Percentiles rank a stretch among this genome's conserved stretches.
Evolutionary conservation across 1,140 invertebrate genomes (phyloP).

Genomic region (Chlorops oryzae): DNA sequence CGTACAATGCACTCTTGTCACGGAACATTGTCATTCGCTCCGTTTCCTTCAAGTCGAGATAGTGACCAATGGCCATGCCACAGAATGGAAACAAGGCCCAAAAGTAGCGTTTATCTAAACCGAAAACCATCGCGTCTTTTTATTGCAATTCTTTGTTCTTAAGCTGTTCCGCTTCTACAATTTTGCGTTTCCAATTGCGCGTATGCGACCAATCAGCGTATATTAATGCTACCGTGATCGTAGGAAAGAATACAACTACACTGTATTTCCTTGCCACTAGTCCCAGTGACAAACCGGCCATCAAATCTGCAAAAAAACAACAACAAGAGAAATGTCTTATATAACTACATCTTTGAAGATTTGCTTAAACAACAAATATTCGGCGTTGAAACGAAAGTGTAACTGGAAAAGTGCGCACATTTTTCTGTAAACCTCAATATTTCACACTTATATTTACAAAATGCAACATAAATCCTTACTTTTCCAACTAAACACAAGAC

Average conservation of each 20-base stretch:
- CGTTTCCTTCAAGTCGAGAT: constrained; percentile 61
- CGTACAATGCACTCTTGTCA: constrained; percentile 71
- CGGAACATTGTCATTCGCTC: constrained; percentile 63
- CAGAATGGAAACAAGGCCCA: constrained; percentile 50
- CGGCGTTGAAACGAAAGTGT: neutral
- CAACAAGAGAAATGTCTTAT: neutral
- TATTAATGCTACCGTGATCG: constrained; percentile 53
- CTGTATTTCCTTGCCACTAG: constrained; percentile 52
- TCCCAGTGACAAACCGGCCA: constrained; percentile 37
- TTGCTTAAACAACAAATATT: neutral
- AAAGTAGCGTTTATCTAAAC: constrained; percentile 49
- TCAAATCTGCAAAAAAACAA: constrained; percentile 19
- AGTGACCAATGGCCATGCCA: constrained; percentile 57
- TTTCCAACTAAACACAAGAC: no score
- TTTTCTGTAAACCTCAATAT: no score
- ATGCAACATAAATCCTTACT: no score
- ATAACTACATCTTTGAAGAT: neutral
- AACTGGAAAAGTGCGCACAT: no score
- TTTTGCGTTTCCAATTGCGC: constrained; percentile 59
- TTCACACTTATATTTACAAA: no score
- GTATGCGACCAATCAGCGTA: constrained; percentile 65
- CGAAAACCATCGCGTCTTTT: constrained; percentile 50
- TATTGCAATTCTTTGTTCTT: constrained; percentile 8
- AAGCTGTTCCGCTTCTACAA: constrained; percentile 36
- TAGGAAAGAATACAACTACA: constrained; percentile 59